Conservation (phyloP, 2,113 vertebrate species). For the Lasiurus borealis region DNA sequence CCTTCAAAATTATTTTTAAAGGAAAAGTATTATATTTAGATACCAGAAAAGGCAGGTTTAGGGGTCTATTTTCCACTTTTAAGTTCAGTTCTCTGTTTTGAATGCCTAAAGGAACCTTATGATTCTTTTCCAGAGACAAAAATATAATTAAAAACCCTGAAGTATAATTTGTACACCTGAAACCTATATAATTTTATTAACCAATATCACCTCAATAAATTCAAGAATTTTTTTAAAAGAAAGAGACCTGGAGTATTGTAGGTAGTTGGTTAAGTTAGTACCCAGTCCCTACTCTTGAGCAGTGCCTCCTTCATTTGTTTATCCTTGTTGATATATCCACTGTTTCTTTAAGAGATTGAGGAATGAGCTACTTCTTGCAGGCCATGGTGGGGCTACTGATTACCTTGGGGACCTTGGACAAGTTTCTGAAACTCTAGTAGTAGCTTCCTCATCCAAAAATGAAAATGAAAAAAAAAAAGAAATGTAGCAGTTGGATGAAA, state of each 20-base stretch:
- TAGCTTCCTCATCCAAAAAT: not conserved
- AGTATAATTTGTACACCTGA: not conserved
- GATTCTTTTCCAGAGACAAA: constrained; percentile 59
- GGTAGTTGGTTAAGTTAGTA: not conserved
- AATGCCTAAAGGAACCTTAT: constrained; percentile 42
- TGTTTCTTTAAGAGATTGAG: not conserved
- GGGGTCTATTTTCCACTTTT: constrained; percentile 28
- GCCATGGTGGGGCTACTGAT: not conserved
- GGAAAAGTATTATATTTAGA: constrained; percentile 71
- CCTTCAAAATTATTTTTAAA: constrained; percentile 72
- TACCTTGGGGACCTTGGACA: not conserved
- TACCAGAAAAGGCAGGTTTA: constrained; percentile 16
- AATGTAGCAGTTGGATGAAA: not conserved
- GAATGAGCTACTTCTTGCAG: not conserved
- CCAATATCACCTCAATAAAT: not conserved
- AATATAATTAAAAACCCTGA: constrained; percentile 46
- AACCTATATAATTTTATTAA: not conserved
- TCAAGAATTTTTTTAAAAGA: not conserved
- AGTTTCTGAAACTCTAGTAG: not conserved
- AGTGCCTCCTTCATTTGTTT: not conserved
- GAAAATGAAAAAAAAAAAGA: not conserved
- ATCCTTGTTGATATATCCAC: not conserved
- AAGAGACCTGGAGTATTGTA: not conserved
- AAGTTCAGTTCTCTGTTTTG: constrained; percentile 48
- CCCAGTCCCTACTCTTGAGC: not conserved